Evolutionary conservation across 2,888 invertebrate genomes (phyloP).

Genomic region (Catonia carolina): DNA sequence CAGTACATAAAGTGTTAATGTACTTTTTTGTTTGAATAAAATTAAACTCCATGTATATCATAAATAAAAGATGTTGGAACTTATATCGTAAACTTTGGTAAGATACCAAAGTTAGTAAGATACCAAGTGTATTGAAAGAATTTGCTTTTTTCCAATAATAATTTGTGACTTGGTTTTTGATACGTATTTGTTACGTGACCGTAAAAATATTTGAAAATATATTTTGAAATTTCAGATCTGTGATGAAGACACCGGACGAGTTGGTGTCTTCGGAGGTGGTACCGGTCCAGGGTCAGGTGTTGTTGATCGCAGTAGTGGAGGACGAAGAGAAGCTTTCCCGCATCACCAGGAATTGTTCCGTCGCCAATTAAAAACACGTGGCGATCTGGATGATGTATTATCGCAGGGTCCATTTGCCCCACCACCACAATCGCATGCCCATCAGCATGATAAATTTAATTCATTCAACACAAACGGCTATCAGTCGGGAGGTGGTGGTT

Average conservation of each 20-base stretch:
- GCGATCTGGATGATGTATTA: conserved; percentile 72
- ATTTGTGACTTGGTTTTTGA: too few relatives aligned
- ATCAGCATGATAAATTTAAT: conserved; percentile 44
- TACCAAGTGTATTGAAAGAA: too few relatives aligned
- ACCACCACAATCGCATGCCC: conserved; percentile 45
- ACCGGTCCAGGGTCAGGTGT: conserved; percentile 39
- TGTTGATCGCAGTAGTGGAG: conserved; percentile 45
- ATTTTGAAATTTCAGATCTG: conserved; percentile 32
- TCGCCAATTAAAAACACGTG: conserved; percentile 56
- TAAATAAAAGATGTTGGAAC: too few relatives aligned
- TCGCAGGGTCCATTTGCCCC: conserved; percentile 59
- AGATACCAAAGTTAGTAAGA: too few relatives aligned
- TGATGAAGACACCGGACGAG: conserved; percentile 42
- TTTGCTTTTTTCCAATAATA: too few relatives aligned
- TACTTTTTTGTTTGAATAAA: too few relatives aligned
- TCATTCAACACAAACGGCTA: conserved; percentile 24
- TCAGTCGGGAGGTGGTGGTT: conserved; percentile 19
- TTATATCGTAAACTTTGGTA: too few relatives aligned
- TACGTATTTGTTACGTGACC: too few relatives aligned
- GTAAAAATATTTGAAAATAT: too few relatives aligned
- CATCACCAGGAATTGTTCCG: conserved; percentile 46
- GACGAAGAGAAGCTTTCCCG: conserved; percentile 31
- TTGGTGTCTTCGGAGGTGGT: conserved; percentile 26
- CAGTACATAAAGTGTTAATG: too few relatives aligned
- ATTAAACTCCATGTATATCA: too few relatives aligned